These are phyloP conservation scores for Sphenodon punctatus DNA, from an alignment of 2,797 vertebrate genomes.

Conservation along the genomic window DNA sequence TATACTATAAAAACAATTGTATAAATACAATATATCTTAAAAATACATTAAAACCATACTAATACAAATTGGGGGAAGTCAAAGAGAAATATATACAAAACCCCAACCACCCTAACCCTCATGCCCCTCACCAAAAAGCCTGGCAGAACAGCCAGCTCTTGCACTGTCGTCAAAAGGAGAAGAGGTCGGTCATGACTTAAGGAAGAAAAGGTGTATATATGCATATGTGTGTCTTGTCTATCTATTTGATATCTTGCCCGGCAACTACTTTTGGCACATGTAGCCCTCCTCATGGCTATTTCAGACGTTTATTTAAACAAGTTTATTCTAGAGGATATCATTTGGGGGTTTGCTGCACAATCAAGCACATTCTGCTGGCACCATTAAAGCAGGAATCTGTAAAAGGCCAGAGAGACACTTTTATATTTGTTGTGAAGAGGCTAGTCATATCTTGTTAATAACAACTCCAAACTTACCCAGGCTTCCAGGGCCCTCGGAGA, in stretches of 20 bases:
- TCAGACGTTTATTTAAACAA: constrained; percentile 28
- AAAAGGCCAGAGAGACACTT: constrained; percentile 48
- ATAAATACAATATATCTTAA: too few species aligned
- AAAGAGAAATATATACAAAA: too few species aligned
- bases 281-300: not conserved
- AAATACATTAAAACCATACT: too few species aligned
- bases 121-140: too few species aligned
- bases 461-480: constrained; percentile 45
- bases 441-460: constrained; percentile 52
- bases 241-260: not conserved
- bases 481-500: constrained; percentile 33
- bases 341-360: not conserved
- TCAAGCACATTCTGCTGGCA: constrained; percentile 26
- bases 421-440: constrained; percentile 56
- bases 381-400: constrained; percentile 48
- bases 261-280: not conserved
- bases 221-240: too few species aligned
- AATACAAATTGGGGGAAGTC: too few species aligned
- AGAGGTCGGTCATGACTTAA: accelerated
- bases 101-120: too few species aligned
- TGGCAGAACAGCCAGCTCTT: too few species aligned
- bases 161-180: not conserved
- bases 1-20: too few species aligned
- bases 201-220: not conserved
- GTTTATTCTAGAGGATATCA: not conserved